Evolutionary conservation across 2,797 vertebrate species (phyloP).

Genomic region (Megalops cyprinoides): DNA sequence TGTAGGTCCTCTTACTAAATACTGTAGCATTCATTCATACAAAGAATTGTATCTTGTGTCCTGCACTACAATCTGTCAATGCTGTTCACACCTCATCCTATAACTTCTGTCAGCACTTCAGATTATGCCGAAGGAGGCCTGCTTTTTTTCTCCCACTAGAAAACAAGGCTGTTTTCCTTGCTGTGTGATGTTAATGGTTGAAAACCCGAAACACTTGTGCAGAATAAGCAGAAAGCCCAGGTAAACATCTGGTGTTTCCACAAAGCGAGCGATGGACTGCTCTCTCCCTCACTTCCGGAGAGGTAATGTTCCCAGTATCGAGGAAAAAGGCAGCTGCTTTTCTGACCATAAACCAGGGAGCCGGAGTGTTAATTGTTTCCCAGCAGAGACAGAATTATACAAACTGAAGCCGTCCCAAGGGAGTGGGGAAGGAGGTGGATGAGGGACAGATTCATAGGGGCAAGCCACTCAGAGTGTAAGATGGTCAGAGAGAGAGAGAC

Average conservation of each 20-base stretch:
- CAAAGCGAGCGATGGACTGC: slow-evolving; percentile 40
- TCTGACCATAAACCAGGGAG: slow-evolving; percentile 75
- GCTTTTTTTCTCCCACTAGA: slow-evolving; percentile 53
- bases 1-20: not conserved
- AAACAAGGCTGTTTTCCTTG: slow-evolving; percentile 47
- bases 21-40: not conserved
- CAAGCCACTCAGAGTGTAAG: slow-evolving; percentile 8
- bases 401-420: slow-evolving; percentile 57
- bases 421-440: slow-evolving; percentile 32
- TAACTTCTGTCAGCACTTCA: slow-evolving; percentile 61
- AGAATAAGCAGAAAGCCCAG: slow-evolving; percentile 62
- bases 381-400: slow-evolving; percentile 65
- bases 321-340: slow-evolving; percentile 74
- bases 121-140: slow-evolving; percentile 50
- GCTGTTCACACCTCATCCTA: slow-evolving; percentile 52
- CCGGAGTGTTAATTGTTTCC: slow-evolving; percentile 73
- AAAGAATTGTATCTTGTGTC: not conserved
- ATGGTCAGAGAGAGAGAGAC: slow-evolving; percentile 27
- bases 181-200: slow-evolving; percentile 63
- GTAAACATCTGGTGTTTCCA: slow-evolving; percentile 49
- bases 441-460: slow-evolving; percentile 41
- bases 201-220: slow-evolving; percentile 62
- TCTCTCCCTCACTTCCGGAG: slow-evolving; percentile 56
- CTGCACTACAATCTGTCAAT: slow-evolving; percentile 29
- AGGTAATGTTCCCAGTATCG: slow-evolving; percentile 72